Evolutionary conservation across 2,888 invertebrate genomes (phyloP).

Genomic region (Thumatha senex): DNA sequence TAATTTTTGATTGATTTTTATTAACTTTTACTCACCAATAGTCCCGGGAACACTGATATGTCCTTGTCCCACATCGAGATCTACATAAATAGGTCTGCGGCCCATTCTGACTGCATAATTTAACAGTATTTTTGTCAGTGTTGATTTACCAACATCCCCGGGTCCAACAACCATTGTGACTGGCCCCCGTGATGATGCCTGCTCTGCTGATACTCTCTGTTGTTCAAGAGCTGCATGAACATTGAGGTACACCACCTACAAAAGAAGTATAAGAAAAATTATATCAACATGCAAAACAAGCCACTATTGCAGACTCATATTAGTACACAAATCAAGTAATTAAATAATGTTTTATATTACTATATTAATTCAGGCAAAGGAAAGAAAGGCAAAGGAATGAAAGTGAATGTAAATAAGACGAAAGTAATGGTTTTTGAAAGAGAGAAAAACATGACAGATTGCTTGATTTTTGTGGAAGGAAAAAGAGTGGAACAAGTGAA

Average conservation of each 20-base stretch:
- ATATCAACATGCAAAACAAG: too few species aligned
- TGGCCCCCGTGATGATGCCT: conserved; percentile 89
- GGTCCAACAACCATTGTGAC: conserved; percentile 97
- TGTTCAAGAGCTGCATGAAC: conserved; percentile 97
- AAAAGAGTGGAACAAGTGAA: too few species aligned
- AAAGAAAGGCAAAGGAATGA: too few species aligned
- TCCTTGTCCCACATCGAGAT: conserved; percentile 98
- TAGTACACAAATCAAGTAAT: too few species aligned
- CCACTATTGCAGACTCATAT: too few species aligned
- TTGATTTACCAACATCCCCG: conserved; percentile 98
- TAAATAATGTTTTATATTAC: too few species aligned
- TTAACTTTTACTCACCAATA: conserved; percentile 82
- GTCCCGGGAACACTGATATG: conserved; percentile 96
- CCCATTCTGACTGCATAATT: conserved; percentile 98
- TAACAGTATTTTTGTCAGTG: conserved; percentile 92
- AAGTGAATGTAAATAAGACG: too few species aligned
- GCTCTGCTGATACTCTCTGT: conserved; percentile 92
- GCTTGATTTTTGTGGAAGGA: too few species aligned
- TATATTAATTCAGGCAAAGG: too few species aligned
- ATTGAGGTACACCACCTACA: conserved; percentile 93
- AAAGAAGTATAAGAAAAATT: conserved; percentile 1
- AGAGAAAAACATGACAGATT: too few species aligned
- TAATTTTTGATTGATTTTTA: too few species aligned
- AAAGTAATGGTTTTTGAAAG: too few species aligned
- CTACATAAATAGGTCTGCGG: conserved; percentile 94